Evolutionary conservation across 2,888 invertebrate species (phyloP), one percentile per base, ranked within the genome.

Genomic region (Adelphocoris suturalis): DNA sequence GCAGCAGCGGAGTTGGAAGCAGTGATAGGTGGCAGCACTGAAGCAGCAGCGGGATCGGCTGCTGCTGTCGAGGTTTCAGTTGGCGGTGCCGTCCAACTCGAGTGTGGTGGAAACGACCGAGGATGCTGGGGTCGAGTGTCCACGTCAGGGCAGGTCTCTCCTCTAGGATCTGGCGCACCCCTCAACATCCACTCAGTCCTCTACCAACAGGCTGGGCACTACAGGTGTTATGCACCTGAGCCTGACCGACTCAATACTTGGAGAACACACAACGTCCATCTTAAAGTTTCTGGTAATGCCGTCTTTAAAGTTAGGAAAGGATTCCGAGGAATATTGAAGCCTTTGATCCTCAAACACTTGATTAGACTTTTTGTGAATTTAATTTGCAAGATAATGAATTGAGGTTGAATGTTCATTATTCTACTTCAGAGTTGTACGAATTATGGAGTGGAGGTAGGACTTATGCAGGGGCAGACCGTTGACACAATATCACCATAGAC

Each of bases 1-100:
- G 57, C 75, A n/a, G 91, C 85, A 52, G 90, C 90, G 13, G 91
- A 91, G 61, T 61, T 90, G 46, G 91, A 90, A 52, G 86, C 89
- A 23, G 90, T 48, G 57, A 75, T 85, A 47, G 91, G 91, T 90
- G 94, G 97, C 48, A 97, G 97, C 12, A 97, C 97, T 7, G 97
- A 97, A 80, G 97, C 97, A 76, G 92, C 92, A 3, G 75, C 76
- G 0, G 90, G 86, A n/a, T 75, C 86, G 7, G 89, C 84, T n/a
- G 84, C 82, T 47, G 91, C 91, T 5, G 91, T 92, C 19, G 97
- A 98, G 92, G 97, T 97, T 75, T 96, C 97, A 89, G 94, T 98
- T 28, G 98, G 98, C 9, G 97, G 97, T 11, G 97, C 97, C 84
- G 97, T 97, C 61, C 97, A 97, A 91, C 94, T 98, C 76, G 97